phyloP scores from a whole-genome alignment of 2,113 vertebrate genomes.

The Alethe castanea region DNA sequence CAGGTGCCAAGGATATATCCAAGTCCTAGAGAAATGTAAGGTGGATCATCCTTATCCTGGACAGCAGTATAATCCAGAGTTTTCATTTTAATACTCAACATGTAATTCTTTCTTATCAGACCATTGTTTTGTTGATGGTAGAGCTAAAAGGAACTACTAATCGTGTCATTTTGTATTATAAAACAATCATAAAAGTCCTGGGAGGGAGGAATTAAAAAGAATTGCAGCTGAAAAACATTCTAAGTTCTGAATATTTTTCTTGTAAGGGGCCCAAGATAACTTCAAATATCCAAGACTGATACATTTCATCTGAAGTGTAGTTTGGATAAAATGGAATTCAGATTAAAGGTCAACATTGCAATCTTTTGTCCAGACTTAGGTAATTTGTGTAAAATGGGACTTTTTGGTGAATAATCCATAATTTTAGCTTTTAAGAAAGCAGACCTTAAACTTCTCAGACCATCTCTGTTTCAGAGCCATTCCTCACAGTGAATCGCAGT shows the following conservation, averaged over 20 bases:
- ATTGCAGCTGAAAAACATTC: neutral
- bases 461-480: conserved; percentile 37
- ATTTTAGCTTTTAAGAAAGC: conserved; percentile 56
- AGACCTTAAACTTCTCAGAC: conserved; percentile 46
- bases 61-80: neutral
- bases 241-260: neutral
- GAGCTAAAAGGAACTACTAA: neutral
- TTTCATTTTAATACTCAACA: neutral
- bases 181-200: neutral
- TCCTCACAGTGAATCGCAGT: neutral
- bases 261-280: neutral
- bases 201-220: neutral
- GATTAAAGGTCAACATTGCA: conserved; percentile 51
- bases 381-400: conserved; percentile 60
- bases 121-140: neutral
- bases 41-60: neutral
- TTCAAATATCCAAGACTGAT: conserved; percentile 32
- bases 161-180: neutral
- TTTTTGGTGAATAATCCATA: conserved; percentile 54
- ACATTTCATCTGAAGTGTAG: conserved; percentile 13
- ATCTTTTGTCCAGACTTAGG: conserved; percentile 62
- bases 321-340: conserved; percentile 55
- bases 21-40: neutral
- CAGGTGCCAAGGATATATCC: neutral
- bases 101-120: neutral